phyloP scores from a whole-genome alignment of 92 coral and sea anemone species.

The Nematostella vectensis region DNA sequence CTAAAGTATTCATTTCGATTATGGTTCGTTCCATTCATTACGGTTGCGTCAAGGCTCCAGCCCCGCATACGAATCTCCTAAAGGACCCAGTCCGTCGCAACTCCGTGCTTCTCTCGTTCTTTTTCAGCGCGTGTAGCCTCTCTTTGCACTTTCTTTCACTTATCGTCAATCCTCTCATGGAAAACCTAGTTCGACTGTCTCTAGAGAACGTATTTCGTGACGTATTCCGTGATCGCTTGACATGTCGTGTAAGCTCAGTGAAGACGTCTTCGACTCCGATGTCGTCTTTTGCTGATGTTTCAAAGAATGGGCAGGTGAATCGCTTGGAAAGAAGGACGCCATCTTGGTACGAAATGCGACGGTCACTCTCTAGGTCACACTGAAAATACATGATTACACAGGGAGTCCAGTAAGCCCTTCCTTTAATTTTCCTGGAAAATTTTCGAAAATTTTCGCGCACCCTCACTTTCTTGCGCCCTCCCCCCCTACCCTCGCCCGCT shows the following conservation, averaged over 20 bases:
- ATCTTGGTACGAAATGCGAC: constrained; percentile 58
- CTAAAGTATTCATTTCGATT: too few species aligned
- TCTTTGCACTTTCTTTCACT: constrained; percentile 69
- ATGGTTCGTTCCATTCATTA: too few species aligned
- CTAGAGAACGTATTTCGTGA: constrained; percentile 44
- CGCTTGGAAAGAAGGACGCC: constrained; percentile 62
- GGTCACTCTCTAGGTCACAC: constrained; percentile 70
- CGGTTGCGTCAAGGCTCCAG: constrained; percentile 19
- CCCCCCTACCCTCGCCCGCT: background rate
- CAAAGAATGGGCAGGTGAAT: constrained; percentile 61
- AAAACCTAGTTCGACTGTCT: constrained; percentile 50
- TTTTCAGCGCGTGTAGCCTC: constrained; percentile 49
- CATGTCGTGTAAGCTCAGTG: constrained; percentile 39
- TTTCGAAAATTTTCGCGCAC: background rate
- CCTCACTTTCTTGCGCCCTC: background rate
- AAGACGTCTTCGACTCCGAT: constrained; percentile 69
- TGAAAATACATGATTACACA: too few species aligned
- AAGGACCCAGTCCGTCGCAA: constrained; percentile 15
- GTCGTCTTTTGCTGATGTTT: constrained; percentile 83
- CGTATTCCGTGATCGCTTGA: constrained; percentile 44
- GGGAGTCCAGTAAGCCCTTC: background rate
- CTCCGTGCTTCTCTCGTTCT: constrained; percentile 21
- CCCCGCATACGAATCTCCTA: constrained; percentile 49
- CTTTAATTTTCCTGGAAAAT: background rate
- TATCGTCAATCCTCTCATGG: constrained; percentile 47